Percentiles rank a stretch among this genome's conserved stretches.
phyloP scores from a whole-genome alignment of 2,888 invertebrate species.

The Metellina segmentata region DNA sequence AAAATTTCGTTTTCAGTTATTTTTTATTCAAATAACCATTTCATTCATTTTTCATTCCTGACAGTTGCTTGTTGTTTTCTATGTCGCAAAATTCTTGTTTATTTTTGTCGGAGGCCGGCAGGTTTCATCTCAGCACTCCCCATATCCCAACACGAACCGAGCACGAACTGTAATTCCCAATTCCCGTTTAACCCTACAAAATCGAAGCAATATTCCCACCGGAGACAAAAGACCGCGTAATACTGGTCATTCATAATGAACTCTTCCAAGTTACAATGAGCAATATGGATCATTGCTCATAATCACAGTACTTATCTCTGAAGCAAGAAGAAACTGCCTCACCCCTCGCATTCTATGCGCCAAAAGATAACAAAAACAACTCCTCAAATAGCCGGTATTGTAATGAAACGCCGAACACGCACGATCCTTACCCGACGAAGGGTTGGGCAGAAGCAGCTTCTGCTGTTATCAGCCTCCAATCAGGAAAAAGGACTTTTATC shows the following conservation, averaged over 20 bases:
- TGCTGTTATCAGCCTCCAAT: constrained; percentile 23
- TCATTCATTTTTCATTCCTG: too few relatives aligned
- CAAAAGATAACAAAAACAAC: background rate
- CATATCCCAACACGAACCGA: too few relatives aligned
- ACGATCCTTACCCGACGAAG: constrained; percentile 16
- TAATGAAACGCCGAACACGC: constrained; percentile 53
- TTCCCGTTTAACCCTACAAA: background rate
- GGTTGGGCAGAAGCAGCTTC: background rate
- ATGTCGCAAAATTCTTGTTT: too few relatives aligned
- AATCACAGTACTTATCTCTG: constrained; percentile 7
- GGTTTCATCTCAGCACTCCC: too few relatives aligned
- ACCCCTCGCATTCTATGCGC: background rate
- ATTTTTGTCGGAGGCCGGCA: too few relatives aligned
- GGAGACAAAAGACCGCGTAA: background rate
- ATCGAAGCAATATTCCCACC: background rate
- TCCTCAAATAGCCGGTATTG: constrained; percentile 26
- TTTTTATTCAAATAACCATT: too few relatives aligned
- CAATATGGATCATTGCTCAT: constrained; percentile 32
- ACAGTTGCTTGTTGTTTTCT: too few relatives aligned
- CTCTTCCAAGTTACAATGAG: background rate
- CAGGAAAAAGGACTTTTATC: constrained; percentile 7
- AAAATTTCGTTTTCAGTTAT: too few relatives aligned
- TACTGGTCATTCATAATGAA: constrained; percentile 4
- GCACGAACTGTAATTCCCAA: too few relatives aligned
- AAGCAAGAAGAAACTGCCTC: background rate